Evolutionary conservation across 2,888 invertebrate species (phyloP).

Genomic region (Micropterix aruncella): DNA sequence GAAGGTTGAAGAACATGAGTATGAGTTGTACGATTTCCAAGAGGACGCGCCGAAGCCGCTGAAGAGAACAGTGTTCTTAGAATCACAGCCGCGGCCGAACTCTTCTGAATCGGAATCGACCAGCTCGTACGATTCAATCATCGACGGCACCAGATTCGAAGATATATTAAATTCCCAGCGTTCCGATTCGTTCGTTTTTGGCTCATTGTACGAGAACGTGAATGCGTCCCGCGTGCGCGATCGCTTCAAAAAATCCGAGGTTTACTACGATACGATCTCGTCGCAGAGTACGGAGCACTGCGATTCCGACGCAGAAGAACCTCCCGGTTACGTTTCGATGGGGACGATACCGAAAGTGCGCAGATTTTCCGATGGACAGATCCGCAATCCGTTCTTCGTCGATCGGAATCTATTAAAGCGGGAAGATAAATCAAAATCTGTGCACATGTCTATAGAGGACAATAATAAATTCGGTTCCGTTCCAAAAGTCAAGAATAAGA

Average conservation of each 20-base stretch:
- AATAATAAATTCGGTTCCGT: not conserved
- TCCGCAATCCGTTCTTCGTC: not conserved
- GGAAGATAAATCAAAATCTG: not conserved
- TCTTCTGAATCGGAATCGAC: conserved; percentile 17
- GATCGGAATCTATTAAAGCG: not conserved
- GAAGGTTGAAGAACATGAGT: not conserved
- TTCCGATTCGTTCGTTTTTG: conserved; percentile 31
- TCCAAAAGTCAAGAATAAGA: not conserved
- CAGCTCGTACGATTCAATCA: conserved; percentile 29
- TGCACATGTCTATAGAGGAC: not conserved
- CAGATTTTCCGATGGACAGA: not conserved
- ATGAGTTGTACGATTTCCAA: not conserved
- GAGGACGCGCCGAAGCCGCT: conserved; percentile 19
- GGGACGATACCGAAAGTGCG: not conserved
- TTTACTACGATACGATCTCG: not conserved
- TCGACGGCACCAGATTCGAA: conserved; percentile 33
- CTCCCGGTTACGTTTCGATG: not conserved
- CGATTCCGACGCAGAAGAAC: not conserved
- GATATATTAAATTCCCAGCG: conserved; percentile 32
- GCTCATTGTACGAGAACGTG: conserved; percentile 6
- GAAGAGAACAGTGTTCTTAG: conserved; percentile 18
- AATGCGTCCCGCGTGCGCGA: not conserved
- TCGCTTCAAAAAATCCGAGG: not conserved
- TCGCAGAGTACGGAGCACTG: not conserved
- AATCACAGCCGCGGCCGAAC: conserved; percentile 7